Evolutionary conservation across 2,888 invertebrate species (phyloP).

Genomic region (Cremastobaeus sp.): DNA sequence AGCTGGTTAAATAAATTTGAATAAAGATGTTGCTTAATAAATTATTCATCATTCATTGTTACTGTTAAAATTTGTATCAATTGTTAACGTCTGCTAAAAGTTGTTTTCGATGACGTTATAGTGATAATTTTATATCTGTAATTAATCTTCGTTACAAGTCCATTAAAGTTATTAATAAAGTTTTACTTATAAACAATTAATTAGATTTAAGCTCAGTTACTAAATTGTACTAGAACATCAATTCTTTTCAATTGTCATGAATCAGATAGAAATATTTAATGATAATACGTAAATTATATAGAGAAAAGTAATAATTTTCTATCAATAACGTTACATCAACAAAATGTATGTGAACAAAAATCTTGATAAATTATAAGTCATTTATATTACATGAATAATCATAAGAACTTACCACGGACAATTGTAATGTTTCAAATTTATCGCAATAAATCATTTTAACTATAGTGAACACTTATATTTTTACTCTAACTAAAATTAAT

Average conservation of each 20-base stretch:
- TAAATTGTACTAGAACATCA: constrained; percentile 14
- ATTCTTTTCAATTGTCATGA: constrained; percentile 20
- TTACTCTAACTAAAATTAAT: constrained; percentile 29
- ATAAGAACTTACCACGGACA: constrained; percentile 51
- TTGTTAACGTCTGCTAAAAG: constrained; percentile 45
- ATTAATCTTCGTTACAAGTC: constrained; percentile 45
- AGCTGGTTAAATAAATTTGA: constrained; percentile 43
- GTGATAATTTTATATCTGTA: constrained; percentile 48
- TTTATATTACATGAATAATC: constrained; percentile 47
- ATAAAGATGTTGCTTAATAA: constrained; percentile 50
- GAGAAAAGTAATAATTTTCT: constrained; percentile 41
- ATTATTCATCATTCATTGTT: constrained; percentile 57
- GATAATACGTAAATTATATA: constrained; percentile 17
- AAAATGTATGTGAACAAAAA: constrained; percentile 37
- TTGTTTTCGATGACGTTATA: constrained; percentile 42
- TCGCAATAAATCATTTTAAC: constrained; percentile 52
- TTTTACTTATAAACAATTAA: constrained; percentile 29
- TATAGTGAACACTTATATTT: constrained; percentile 49
- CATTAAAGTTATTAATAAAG: constrained; percentile 25
- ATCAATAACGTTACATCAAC: constrained; percentile 44
- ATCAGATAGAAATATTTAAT: constrained; percentile 28
- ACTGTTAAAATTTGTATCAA: constrained; percentile 52
- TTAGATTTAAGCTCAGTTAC: constrained; percentile 42
- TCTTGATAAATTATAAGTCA: constrained; percentile 44
- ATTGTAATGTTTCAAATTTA: constrained; percentile 57